Percentiles rank a stretch among this genome's conserved stretches.
phyloP scores from a whole-genome alignment of 35 echinoderm and acorn worm species.

The Heliocidaris erythrogramma region DNA sequence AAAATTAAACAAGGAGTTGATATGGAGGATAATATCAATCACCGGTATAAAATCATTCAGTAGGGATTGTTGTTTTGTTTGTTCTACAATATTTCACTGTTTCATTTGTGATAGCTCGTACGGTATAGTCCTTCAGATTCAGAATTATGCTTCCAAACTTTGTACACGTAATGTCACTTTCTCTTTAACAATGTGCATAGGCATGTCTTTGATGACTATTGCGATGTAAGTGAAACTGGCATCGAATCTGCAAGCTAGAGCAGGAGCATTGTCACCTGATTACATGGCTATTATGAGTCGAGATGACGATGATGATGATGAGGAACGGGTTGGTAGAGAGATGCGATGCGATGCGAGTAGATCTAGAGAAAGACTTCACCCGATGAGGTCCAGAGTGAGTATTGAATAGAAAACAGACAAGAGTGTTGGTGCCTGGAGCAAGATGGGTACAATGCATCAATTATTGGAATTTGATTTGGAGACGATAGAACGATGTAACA shows the following conservation, averaged over 20 bases:
- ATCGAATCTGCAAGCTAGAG: background rate
- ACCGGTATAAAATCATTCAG: too few species aligned
- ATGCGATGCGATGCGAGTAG: background rate
- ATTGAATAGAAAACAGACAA: constrained; percentile 8
- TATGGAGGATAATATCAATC: too few species aligned
- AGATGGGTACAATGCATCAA: constrained; percentile 2
- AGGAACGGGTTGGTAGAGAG: background rate
- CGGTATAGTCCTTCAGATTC: too few species aligned
- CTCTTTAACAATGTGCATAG: background rate
- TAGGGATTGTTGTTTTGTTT: too few species aligned
- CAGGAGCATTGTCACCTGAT: background rate
- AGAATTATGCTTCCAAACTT: background rate
- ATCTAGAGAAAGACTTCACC: background rate
- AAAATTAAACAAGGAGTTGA: too few species aligned
- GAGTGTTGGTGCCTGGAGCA: background rate
- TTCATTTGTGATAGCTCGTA: too few species aligned
- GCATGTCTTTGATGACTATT: background rate
- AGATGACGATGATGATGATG: constrained; percentile 8
- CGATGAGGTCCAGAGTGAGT: constrained; percentile 15
- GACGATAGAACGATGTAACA: background rate
- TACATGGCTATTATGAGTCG: background rate
- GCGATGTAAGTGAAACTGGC: background rate
- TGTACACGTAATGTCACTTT: background rate
- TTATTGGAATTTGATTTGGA: constrained; percentile 47
- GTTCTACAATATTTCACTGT: too few species aligned